Base-by-base conservation (phyloP, 2,797 vertebrate genomes). In the Petrocephalus sullivani region DNA sequence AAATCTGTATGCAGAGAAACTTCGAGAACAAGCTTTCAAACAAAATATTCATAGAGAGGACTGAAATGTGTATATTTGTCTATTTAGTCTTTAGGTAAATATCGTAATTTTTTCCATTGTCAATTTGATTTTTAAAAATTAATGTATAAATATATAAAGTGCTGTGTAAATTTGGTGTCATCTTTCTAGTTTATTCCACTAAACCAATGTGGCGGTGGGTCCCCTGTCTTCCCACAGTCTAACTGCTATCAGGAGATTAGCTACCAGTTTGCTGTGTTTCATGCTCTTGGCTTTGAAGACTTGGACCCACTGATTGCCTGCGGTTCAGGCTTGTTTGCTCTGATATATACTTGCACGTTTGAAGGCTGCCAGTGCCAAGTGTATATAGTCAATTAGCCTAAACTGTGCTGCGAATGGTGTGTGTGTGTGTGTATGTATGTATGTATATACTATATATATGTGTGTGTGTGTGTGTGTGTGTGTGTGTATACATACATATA, bases 1-100 rank as follows among this genome's bases (percentile, higher is more conserved):
- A 21, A 16, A n/a, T 46, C 46, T 81, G 19, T 81, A 75, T 75
- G 28, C 33, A 75, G 67, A 49, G 41, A 49, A 81, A 81, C 49
- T 81, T 49, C 19, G 28, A n/a, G 19, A 46, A 81, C 19, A 49
- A 81, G 41, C 37, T 49, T 81, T 81, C 49, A 81, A 49, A 49
- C 75, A 81, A 49, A 49, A 19, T 81, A 81, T 81, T 49, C 19
- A 49, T 81, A 81, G 37, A 49, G 41, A 49, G 75, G 75, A 81
- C 75, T 81, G 75, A 49, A 81, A 46, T 81, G 41, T 49, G 75
- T 81, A 78, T 46, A 81, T 49, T 21, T 81, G 75, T 81, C 75
- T n/a, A 81, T 81, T 9, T 49, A 49, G 16, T 49, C 49, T 81
- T 21, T 81, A 81, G 75, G 75, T 49, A 41, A 81, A 81, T 81